These are phyloP conservation scores for Hemitrygon akajei DNA, from an alignment of 2,797 vertebrate genomes.

Conservation along the genomic window DNA sequence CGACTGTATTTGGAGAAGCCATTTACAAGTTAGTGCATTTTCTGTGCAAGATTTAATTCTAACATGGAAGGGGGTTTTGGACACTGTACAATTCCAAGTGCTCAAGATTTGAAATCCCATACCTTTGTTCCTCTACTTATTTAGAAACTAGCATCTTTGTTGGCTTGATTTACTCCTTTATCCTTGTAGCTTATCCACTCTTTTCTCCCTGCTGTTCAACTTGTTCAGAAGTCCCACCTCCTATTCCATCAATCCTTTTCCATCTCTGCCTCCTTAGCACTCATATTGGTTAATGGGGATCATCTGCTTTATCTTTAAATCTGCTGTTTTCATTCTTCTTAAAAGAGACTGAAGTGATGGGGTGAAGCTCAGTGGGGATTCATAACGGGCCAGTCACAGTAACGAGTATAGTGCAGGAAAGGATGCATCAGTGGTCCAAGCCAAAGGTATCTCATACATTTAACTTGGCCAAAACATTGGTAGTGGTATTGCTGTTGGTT, in stretches of 20 bases:
- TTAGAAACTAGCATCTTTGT: not conserved
- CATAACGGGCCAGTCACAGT: not conserved
- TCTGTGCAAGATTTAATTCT: not conserved
- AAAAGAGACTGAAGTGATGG: not conserved
- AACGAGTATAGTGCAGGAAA: not conserved
- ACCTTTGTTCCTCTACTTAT: not conserved
- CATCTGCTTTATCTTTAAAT: not conserved
- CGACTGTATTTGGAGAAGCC: too few relatives aligned
- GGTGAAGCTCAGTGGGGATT: not conserved
- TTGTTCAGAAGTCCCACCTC: not conserved
- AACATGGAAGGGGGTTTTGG: not conserved
- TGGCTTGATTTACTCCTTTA: not conserved
- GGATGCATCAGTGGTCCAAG: not conserved
- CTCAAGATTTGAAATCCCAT: not conserved
- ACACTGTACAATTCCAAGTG: too few relatives aligned
- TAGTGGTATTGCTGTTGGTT: too few relatives aligned
- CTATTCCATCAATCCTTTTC: not conserved
- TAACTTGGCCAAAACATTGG: not conserved
- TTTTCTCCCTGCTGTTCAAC: not conserved
- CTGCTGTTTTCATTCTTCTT: not conserved
- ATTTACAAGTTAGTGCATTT: not conserved
- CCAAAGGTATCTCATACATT: not conserved
- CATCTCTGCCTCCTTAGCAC: not conserved
- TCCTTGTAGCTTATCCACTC: not conserved
- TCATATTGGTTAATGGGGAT: not conserved